Evolutionary conservation across 2,113 vertebrate species (phyloP).

Genomic region (Onychostoma macrolepis): DNA sequence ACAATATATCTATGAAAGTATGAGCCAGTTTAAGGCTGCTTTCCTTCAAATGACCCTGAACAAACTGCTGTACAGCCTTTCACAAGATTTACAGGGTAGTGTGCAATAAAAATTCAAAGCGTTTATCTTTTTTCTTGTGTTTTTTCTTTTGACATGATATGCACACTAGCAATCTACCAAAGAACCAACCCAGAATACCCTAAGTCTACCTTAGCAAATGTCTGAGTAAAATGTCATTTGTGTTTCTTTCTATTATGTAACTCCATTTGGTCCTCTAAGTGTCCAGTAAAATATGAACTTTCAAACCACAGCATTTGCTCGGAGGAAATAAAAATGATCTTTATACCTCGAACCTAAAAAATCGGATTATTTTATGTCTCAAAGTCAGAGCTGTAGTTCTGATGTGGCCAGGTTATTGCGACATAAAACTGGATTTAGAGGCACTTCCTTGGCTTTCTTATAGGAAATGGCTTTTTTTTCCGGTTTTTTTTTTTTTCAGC

Average conservation of each 20-base stretch:
- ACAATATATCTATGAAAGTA: neutral
- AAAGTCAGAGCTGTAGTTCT: neutral
- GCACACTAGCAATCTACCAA: neutral
- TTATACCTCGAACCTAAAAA: neutral
- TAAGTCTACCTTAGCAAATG: neutral
- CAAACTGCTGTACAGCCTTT: neutral
- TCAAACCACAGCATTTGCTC: neutral
- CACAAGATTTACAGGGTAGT: neutral
- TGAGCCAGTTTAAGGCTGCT: neutral
- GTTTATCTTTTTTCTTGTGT: neutral
- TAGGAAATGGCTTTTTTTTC: neutral
- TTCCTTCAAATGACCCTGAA: neutral
- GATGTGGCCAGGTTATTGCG: neutral
- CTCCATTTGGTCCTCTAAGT: neutral
- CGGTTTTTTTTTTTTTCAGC: neutral
- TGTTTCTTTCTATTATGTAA: neutral
- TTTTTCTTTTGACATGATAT: neutral
- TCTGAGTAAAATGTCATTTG: neutral
- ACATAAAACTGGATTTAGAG: conserved; percentile 1
- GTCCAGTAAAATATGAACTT: neutral
- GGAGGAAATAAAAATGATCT: neutral
- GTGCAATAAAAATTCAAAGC: conserved; percentile 24
- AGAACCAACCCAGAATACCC: neutral
- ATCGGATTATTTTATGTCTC: neutral
- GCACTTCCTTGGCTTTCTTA: neutral